phyloP scores from a whole-genome alignment of 2,888 invertebrate genomes.

The Hypomecis punctinalis region DNA sequence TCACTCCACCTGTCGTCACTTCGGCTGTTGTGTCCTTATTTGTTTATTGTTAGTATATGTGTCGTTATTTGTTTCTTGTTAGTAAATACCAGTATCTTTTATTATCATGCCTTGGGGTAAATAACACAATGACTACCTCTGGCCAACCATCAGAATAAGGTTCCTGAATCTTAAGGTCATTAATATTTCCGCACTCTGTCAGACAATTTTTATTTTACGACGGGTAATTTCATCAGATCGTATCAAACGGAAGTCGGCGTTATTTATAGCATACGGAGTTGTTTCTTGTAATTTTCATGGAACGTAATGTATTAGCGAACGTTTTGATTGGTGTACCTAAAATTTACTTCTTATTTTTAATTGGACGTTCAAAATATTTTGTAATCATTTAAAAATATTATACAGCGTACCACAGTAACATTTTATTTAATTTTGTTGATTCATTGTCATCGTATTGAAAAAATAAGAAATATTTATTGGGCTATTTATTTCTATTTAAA shows the following conservation, averaged over 20 bases:
- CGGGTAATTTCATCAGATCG: constrained; percentile 16
- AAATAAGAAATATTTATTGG: too few relatives aligned
- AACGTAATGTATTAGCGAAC: constrained; percentile 20
- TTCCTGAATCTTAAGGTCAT: constrained; percentile 2
- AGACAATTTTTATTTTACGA: constrained; percentile 15
- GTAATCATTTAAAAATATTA: too few relatives aligned
- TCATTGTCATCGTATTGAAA: too few relatives aligned
- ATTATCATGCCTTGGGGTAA: neutral
- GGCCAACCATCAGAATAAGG: neutral
- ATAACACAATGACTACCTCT: neutral
- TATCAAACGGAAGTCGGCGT: constrained; percentile 20
- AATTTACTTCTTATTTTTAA: too few relatives aligned
- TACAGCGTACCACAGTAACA: too few relatives aligned
- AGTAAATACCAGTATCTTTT: neutral
- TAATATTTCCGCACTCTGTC: constrained; percentile 10
- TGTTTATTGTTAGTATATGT: too few relatives aligned
- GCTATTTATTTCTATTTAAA: too few relatives aligned
- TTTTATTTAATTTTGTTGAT: too few relatives aligned
- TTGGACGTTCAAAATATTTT: too few relatives aligned
- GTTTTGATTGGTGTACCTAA: neutral
- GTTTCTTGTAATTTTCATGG: constrained; percentile 5
- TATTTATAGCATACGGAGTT: constrained; percentile 14
- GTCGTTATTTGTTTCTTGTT: too few relatives aligned
- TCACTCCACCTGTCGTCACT: too few relatives aligned
- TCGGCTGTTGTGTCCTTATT: too few relatives aligned